phyloP scores from a whole-genome alignment of 2,797 vertebrate genomes.

The Triplophysa yarkandensis region DNA sequence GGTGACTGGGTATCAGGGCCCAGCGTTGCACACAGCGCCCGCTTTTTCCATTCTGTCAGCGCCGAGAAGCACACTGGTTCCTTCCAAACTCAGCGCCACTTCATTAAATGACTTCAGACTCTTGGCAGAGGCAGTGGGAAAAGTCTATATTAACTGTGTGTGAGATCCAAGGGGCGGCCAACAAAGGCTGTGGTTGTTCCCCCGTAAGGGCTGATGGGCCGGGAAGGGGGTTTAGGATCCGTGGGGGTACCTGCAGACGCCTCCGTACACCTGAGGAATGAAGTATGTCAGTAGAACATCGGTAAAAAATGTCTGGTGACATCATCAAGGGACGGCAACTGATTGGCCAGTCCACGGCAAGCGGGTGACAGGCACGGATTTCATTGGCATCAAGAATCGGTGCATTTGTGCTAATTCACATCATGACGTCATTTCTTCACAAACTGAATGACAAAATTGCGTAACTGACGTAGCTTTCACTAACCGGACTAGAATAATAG shows the following conservation, averaged over 20 bases:
- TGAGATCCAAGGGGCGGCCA: slow-evolving; percentile 77
- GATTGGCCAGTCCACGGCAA: slow-evolving; percentile 52
- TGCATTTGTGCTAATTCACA: slow-evolving; percentile 47
- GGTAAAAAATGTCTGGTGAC: background rate
- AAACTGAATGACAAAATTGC: slow-evolving; percentile 26
- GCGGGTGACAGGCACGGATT: slow-evolving; percentile 28
- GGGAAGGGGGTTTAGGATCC: slow-evolving; percentile 62
- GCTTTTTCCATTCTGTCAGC: slow-evolving; percentile 83
- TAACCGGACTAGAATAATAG: slow-evolving; percentile 9
- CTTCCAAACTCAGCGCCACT: slow-evolving; percentile 82
- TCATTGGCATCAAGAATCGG: slow-evolving; percentile 42
- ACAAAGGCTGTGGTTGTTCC: slow-evolving; percentile 82
- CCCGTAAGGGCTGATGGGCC: slow-evolving; percentile 61
- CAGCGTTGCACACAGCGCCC: slow-evolving; percentile 69
- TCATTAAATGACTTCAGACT: slow-evolving; percentile 86
- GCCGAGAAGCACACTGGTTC: slow-evolving; percentile 72
- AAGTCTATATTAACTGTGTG: slow-evolving; percentile 84
- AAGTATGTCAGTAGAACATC: background rate
- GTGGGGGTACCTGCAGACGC: slow-evolving; percentile 62
- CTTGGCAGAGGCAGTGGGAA: slow-evolving; percentile 83
- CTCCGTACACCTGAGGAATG: slow-evolving; percentile 10
- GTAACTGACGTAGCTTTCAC: slow-evolving; percentile 42
- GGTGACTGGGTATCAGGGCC: slow-evolving; percentile 66
- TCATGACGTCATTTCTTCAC: slow-evolving; percentile 51
- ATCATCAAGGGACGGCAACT: slow-evolving; percentile 14